Evolutionary conservation across 1,140 invertebrate species (phyloP).

Genomic region (Homarus americanus): DNA sequence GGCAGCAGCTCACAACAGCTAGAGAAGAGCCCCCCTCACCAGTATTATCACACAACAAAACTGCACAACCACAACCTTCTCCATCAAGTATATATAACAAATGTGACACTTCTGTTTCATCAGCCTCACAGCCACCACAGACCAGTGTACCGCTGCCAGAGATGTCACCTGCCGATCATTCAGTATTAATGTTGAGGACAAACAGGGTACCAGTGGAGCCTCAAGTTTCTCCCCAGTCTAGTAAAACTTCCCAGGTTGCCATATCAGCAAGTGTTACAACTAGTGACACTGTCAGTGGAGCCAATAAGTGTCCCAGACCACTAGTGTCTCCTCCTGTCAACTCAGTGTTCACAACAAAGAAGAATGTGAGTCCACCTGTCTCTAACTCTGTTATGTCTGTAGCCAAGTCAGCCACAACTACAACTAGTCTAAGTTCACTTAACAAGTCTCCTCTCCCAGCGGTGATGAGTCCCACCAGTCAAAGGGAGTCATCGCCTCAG

Average conservation of each 20-base stretch:
- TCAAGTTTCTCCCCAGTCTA: constrained; percentile 29
- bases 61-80: constrained; percentile 36
- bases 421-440: constrained; percentile 19
- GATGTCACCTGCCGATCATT: constrained; percentile 24
- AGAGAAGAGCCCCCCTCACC: constrained; percentile 35
- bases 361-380: constrained; percentile 11
- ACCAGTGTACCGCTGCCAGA: constrained; percentile 24
- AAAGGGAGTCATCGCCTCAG: not conserved
- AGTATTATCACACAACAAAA: constrained; percentile 59
- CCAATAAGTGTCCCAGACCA: constrained; percentile 3
- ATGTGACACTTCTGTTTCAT: constrained; percentile 20
- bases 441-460: constrained; percentile 17
- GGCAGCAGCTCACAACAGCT: not conserved
- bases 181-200: constrained; percentile 54
- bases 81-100: constrained; percentile 43
- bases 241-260: constrained; percentile 3
- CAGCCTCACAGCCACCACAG: constrained; percentile 12
- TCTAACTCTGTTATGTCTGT: constrained; percentile 34
- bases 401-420: constrained; percentile 21
- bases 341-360: constrained; percentile 18
- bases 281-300: not conserved
- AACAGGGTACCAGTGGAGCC: constrained; percentile 16
- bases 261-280: not conserved
- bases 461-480: not conserved
- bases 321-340: constrained; percentile 6